These are phyloP conservation scores for Mesopsocus fuscifrons DNA, from an alignment of 2,888 invertebrate genomes.

Conservation along the genomic window DNA sequence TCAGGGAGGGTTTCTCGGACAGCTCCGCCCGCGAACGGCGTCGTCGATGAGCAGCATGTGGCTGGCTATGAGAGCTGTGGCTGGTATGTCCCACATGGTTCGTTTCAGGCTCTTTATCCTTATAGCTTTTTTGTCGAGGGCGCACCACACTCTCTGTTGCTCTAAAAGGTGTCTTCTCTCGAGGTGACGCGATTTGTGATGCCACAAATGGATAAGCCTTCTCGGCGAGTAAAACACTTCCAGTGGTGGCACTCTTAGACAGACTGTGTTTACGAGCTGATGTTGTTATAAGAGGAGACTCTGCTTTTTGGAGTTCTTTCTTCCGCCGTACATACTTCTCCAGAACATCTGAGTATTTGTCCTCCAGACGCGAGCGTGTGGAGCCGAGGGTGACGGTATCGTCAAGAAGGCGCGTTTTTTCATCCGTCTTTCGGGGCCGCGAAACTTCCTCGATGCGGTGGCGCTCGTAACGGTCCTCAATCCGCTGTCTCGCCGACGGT, in stretches of 20 bases:
- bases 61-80: not conserved
- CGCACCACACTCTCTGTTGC: slow-evolving; percentile 18
- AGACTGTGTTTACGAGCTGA: slow-evolving; percentile 20
- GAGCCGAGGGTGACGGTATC: slow-evolving; percentile 23
- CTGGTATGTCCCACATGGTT: not conserved
- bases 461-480: not conserved
- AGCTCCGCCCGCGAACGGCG: slow-evolving; percentile 19
- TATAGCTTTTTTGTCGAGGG: slow-evolving; percentile 18
- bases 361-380: slow-evolving; percentile 51
- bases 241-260: slow-evolving; percentile 49
- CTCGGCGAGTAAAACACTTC: slow-evolving; percentile 43
- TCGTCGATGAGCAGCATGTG: slow-evolving; percentile 16
- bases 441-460: not conserved
- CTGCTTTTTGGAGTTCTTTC: slow-evolving; percentile 20
- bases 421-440: not conserved
- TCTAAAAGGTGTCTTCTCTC: slow-evolving; percentile 43
- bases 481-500: not conserved
- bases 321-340: slow-evolving; percentile 41
- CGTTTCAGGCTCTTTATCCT: not conserved
- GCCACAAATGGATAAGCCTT: slow-evolving; percentile 40
- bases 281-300: not conserved
- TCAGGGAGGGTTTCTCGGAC: slow-evolving; percentile 25
- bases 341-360: slow-evolving; percentile 58
- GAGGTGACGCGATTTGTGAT: slow-evolving; percentile 19
- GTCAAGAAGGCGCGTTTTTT: not conserved